Base-by-base conservation (phyloP, 2,888 invertebrate genomes). In the Megastigmus dorsalis region DNA sequence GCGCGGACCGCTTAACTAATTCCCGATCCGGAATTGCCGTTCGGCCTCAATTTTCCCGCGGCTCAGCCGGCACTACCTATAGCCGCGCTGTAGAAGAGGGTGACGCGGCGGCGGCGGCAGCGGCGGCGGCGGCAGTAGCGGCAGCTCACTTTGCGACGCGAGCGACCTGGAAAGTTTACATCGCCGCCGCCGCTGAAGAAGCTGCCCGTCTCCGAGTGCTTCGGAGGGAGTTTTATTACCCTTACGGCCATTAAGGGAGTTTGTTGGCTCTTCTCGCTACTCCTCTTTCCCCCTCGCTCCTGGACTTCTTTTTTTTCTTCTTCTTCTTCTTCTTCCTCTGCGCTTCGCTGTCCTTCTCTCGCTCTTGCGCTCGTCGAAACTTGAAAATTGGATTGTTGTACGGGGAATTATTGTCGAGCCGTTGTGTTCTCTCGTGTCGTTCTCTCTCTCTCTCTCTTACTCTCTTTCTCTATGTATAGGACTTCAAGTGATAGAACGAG, bases 151-250 rank as follows among this genome's bases (percentile, higher is more conserved):
- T 63, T 26, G 38, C 18, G 43, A 36, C 13, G 18, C 33, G 66
- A 18, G 38, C 23, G 7, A n/a, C 43, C 36, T 18, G 18, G 20
- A 68, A 66, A 68, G 36, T 68, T 68, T 74, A 45, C 48, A 45
- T 18, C 48, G 38, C 15, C 20, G 2, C 23, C 36, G 18, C 38
- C 30, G 26, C 20, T 20, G 41, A 65, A 65, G 38, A 54, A 65
- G 20, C n/a, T n/a, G n/a, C 38, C 36, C n/a, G n/a, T 26, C n/a
- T n/a, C 55, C 28, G 38, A 38, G 65, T 41, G 13, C 65, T 33
- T 62, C 45, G 4, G 20, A 9, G 50, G 6, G 52, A 67, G 55
- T 74, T 69, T 74, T 74, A 74, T 74, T 74, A 48, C 57, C 68
- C 57, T 63, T 48, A 36, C 57, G 33, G 50, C 43, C 52, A 52